phyloP scores from a whole-genome alignment of 2,797 vertebrate genomes.

The Pangasius krempfi region DNA sequence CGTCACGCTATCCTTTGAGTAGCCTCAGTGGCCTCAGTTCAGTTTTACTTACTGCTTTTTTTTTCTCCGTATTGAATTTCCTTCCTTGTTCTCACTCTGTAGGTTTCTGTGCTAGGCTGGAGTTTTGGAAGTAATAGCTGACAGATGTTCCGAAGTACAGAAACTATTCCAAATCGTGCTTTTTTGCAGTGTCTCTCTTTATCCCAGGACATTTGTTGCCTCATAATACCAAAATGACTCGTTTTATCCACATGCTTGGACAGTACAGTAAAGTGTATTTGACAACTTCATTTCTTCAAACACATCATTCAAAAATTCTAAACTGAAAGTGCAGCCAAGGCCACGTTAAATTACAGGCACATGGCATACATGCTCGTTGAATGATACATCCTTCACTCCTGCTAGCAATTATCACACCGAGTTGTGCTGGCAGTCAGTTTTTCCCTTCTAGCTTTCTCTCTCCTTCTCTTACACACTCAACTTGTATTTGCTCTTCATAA shows the following conservation, averaged over 20 bases:
- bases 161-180: background rate
- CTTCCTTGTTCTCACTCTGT: conserved; percentile 11
- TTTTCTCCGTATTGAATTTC: background rate
- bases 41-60: background rate
- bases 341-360: background rate
- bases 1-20: background rate
- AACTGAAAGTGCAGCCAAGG: background rate
- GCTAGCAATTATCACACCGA: conserved; percentile 37
- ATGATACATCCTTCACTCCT: conserved; percentile 20
- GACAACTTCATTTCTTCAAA: background rate
- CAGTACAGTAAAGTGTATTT: background rate
- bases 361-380: background rate
- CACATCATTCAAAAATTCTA: background rate
- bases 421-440: background rate
- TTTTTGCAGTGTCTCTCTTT: background rate
- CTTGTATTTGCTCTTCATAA: background rate
- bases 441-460: background rate
- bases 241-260: background rate
- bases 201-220: background rate
- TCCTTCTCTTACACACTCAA: background rate
- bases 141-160: conserved; percentile 31
- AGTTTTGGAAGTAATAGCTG: conserved; percentile 21
- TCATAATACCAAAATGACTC: background rate
- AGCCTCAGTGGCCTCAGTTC: background rate
- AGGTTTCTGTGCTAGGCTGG: conserved; percentile 14